Percentiles rank a stretch among this genome's conserved stretches.
Conservation (phyloP, 1,140 invertebrate species). For the Drosophila auraria region DNA sequence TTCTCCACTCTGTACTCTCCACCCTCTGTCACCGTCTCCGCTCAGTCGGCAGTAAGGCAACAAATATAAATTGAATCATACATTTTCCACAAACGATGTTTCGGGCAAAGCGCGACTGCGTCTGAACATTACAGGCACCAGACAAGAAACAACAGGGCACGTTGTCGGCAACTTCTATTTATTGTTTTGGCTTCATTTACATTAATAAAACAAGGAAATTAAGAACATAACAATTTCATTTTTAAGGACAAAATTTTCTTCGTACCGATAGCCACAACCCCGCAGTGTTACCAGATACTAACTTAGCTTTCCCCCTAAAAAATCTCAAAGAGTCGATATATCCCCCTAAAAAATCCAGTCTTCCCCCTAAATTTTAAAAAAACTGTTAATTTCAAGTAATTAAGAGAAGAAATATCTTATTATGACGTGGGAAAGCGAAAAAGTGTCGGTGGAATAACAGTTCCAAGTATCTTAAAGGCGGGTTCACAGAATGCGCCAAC, state of each 20-base stretch:
- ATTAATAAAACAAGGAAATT: background rate
- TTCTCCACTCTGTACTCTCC: background rate
- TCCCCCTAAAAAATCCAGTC: background rate
- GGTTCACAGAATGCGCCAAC: no score
- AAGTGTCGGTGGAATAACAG: no score
- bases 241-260: conserved; percentile 28
- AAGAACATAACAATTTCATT: conserved; percentile 13
- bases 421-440: no score
- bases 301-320: no score
- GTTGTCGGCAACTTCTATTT: background rate
- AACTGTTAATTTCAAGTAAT: no score
- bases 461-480: no score
- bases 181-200: conserved; percentile 4
- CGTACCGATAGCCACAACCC: conserved; percentile 24
- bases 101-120: conserved; percentile 5
- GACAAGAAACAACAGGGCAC: background rate
- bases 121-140: background rate
- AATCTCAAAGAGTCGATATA: background rate
- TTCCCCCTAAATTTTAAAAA: no score
- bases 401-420: no score
- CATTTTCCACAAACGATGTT: conserved; percentile 16
- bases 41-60: conserved; percentile 15
- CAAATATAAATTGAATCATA: conserved; percentile 26
- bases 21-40: background rate
- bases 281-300: background rate